Conservation (phyloP, 2,888 invertebrate species). For the Sturmia bella region DNA sequence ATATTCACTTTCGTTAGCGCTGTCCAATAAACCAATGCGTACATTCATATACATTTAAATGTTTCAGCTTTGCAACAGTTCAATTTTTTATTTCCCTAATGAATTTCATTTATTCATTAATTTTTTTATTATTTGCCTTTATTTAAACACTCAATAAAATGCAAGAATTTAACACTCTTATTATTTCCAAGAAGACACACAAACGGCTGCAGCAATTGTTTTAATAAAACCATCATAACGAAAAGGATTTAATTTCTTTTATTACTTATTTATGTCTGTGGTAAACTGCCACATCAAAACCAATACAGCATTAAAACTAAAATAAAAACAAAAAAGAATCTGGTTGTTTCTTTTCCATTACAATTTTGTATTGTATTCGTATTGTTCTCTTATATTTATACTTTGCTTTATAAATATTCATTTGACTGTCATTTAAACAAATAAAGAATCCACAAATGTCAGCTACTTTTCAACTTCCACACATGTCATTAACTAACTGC, state of each 20-base stretch:
- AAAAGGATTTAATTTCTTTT: constrained; percentile 66
- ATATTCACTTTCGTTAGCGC: no score
- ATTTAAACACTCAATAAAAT: constrained; percentile 66
- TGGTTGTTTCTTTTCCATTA: constrained; percentile 15
- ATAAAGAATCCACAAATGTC: constrained; percentile 71
- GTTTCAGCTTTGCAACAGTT: not conserved
- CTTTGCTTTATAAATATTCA: constrained; percentile 69
- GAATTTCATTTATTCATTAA: constrained; percentile 40
- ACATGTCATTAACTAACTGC: constrained; percentile 69
- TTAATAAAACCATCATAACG: constrained; percentile 58
- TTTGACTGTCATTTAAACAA: constrained; percentile 70
- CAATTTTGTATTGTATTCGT: constrained; percentile 19
- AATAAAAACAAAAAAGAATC: constrained; percentile 6
- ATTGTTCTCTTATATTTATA: constrained; percentile 41
- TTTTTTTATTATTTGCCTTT: not conserved
- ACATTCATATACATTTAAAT: not conserved
- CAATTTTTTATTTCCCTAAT: not conserved
- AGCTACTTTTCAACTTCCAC: constrained; percentile 71
- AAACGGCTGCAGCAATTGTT: constrained; percentile 35
- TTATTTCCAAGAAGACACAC: constrained; percentile 39
- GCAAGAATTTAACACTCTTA: constrained; percentile 68
- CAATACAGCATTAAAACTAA: constrained; percentile 8
- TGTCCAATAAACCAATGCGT: no score
- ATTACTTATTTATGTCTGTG: constrained; percentile 52
- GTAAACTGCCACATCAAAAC: constrained; percentile 37